Conservation (phyloP, 2,888 invertebrate genomes). For the Meghimatium bilineatum region DNA sequence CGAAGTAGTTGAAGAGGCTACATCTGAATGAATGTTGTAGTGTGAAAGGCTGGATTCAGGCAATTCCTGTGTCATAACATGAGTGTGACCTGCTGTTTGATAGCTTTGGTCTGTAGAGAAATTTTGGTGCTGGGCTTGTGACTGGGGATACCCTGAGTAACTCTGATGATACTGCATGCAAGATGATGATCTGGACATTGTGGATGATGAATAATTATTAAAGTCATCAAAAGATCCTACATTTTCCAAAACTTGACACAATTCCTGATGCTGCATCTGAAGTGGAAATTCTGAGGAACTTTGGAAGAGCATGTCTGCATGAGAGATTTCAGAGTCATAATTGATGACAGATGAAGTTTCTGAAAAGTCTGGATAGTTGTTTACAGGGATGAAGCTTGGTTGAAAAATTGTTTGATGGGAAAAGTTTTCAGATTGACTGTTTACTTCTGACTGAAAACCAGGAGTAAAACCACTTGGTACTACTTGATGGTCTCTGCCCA, state of each 20-base stretch:
- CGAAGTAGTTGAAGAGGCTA: neutral
- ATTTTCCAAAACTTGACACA: conserved; percentile 2
- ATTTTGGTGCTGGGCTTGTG: conserved; percentile 6
- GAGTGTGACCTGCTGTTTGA: neutral
- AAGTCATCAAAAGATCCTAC: conserved; percentile 12
- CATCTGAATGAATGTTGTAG: neutral
- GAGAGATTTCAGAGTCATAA: conserved; percentile 17
- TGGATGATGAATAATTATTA: neutral
- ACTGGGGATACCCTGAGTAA: conserved; percentile 18
- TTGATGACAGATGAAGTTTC: neutral
- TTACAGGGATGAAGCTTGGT: neutral
- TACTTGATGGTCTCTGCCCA: neutral
- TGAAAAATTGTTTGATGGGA: conserved; percentile 7
- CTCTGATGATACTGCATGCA: conserved; percentile 24
- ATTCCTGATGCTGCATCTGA: conserved; percentile 43
- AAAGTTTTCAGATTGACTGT: conserved; percentile 4
- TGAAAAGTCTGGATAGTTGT: neutral
- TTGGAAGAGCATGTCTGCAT: conserved; percentile 29
- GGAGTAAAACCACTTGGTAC: conserved; percentile 12
- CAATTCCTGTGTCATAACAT: conserved; percentile 2
- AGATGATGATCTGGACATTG: conserved; percentile 6
- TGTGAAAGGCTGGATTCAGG: conserved; percentile 3
- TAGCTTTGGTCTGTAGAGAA: conserved; percentile 4
- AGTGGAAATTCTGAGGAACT: conserved; percentile 30
- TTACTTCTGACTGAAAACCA: conserved; percentile 2